These are phyloP conservation scores for Caloenas nicobarica DNA, from an alignment of 2,113 vertebrate genomes.

Conservation along the genomic window DNA sequence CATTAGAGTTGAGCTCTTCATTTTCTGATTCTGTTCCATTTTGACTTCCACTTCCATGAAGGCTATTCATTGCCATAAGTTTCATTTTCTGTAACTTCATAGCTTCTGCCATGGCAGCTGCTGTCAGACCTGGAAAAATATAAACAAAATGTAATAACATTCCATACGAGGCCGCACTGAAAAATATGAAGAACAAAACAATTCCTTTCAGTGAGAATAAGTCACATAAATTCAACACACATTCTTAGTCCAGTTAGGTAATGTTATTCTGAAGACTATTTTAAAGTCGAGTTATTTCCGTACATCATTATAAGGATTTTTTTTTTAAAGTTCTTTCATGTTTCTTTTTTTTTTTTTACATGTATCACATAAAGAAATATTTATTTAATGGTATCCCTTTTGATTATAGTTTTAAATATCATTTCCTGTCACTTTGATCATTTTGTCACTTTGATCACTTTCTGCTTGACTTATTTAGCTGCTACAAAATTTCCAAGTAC, in stretches of 20 bases:
- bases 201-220: neutral
- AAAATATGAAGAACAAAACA: neutral
- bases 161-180: neutral
- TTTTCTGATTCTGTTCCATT: conserved; percentile 85
- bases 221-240: neutral
- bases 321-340: neutral
- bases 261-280: neutral
- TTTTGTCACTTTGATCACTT: conserved; percentile 44
- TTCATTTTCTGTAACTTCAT: conserved; percentile 94
- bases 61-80: conserved; percentile 86
- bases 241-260: neutral
- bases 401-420: conserved; percentile 35
- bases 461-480: conserved; percentile 11
- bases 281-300: neutral
- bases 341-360: neutral
- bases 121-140: conserved; percentile 83
- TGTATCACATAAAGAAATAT: neutral
- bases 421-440: conserved; percentile 41
- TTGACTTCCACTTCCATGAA: conserved; percentile 84
- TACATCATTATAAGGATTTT: neutral
- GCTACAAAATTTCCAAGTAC: neutral
- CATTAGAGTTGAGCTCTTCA: conserved; percentile 85
- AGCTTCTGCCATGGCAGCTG: conserved; percentile 88
- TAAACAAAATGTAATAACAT: neutral
- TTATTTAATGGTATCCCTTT: conserved; percentile 1